Evolutionary conservation across 2,888 invertebrate genomes (phyloP).

Genomic region (Cosmia pyralina): DNA sequence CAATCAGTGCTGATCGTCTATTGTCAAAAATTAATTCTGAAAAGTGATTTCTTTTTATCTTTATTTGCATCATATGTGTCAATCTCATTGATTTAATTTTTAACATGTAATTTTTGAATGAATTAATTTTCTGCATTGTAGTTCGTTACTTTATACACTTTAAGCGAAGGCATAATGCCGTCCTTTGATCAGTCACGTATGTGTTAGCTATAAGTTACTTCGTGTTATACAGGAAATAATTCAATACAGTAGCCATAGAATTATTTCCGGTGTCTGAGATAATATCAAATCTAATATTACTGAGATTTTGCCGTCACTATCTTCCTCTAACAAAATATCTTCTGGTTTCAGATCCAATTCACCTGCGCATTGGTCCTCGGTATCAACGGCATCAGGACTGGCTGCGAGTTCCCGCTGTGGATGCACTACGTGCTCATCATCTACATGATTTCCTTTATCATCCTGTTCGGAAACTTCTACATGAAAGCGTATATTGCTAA

Average conservation of each 20-base stretch:
- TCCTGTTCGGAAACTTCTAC: constrained; percentile 96
- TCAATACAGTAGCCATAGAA: too few relatives aligned
- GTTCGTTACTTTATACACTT: not conserved
- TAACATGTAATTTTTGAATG: not conserved
- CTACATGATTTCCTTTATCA: constrained; percentile 96
- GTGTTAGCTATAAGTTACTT: too few relatives aligned
- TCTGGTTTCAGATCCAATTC: constrained; percentile 93
- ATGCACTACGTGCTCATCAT: constrained; percentile 96
- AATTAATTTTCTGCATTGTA: not conserved
- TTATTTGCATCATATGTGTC: not conserved
- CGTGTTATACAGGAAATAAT: too few relatives aligned
- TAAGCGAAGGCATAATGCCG: not conserved
- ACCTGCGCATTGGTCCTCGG: constrained; percentile 95
- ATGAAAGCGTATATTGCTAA: constrained; percentile 94
- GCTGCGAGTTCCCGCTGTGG: constrained; percentile 97
- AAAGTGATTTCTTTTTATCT: constrained; percentile 1
- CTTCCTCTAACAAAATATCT: not conserved
- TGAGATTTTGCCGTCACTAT: too few relatives aligned
- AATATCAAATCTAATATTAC: too few relatives aligned
- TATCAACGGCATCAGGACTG: constrained; percentile 94
- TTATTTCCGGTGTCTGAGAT: too few relatives aligned
- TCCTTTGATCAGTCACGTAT: not conserved
- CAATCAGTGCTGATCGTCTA: not conserved
- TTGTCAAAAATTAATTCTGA: not conserved
- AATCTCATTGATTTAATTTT: not conserved